A percentile compares a stretch with the other conserved stretches of the same genome.
phyloP scores from a whole-genome alignment of 35 echinoderm and acorn worm genomes.

The Anneissia japonica region DNA sequence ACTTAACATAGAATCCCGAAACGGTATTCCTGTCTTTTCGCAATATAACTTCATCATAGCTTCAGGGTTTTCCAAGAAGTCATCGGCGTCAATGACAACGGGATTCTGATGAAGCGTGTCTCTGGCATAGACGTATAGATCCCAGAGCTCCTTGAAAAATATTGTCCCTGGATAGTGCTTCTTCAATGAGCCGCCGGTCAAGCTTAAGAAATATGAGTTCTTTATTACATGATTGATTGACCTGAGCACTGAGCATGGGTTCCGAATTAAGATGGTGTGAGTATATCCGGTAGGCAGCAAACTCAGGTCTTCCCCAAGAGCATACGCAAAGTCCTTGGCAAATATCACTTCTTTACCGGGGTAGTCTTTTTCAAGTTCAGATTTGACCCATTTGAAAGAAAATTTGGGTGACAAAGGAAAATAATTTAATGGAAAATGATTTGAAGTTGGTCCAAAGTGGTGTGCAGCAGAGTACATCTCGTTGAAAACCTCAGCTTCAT shows the following conservation, averaged over 20 bases:
- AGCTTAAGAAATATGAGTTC: not conserved
- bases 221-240: constrained; percentile 17
- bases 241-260: constrained; percentile 9
- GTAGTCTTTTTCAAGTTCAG: constrained; percentile 6
- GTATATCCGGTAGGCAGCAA: constrained; percentile 21
- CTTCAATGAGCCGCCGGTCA: not conserved
- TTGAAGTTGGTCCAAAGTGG: not conserved
- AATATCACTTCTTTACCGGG: constrained; percentile 12
- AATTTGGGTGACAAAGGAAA: not conserved
- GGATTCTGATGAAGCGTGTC: constrained; percentile 11
- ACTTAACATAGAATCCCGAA: not conserved
- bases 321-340: constrained; percentile 28
- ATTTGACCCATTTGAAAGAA: not conserved
- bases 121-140: constrained; percentile 12
- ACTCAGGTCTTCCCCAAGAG: not conserved
- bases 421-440: not conserved
- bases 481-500: not conserved
- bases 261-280: constrained; percentile 39
- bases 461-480: not conserved
- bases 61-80: constrained; percentile 21
- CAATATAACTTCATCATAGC: constrained; percentile 26
- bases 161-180: not conserved
- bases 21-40: constrained; percentile 25
- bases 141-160: constrained; percentile 9
- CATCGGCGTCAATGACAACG: constrained; percentile 37